Base-by-base conservation (phyloP, 2,797 vertebrate species). In the Macrochelys suwanniensis region DNA sequence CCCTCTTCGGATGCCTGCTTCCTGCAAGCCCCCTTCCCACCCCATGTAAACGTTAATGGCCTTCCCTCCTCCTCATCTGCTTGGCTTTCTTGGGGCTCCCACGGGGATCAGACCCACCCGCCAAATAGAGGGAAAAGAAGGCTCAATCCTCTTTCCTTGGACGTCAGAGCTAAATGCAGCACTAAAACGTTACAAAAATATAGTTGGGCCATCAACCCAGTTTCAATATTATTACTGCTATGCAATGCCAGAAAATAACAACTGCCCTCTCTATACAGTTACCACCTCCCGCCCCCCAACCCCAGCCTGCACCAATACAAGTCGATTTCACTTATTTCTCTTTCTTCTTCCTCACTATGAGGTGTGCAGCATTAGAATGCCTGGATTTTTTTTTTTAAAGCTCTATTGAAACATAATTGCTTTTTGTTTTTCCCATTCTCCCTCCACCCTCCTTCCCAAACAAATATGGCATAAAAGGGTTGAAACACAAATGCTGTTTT, bases 101-200 rank as follows among this genome's bases (percentile, higher is more conserved):
- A 19, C 42, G 4, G 7, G 57, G 71, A 59, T 11, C 25, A 42
- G 56, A 56, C 37, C 79, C 42, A 51, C 19, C 26, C 57, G 56
- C 57, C 53, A 76, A 68, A 61, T 33, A 76, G 77, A 54, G 49
- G 83, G 80, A 83, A 93, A 94, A 95, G 85, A 97, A 93, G 85
- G 84, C 91, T 87, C 47, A 50, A 94, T 94, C 68, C 37, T 74
- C 87, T 93, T 95, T 95, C 92, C 54, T 47, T 93, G 92, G 1
- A 0, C 0, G 5, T 96, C 97, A 97, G 98, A 98, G 97, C 96
- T 97, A 97, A 98, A 97, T 95, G 96, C 98, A 98, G 98, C 98
- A 98, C 97, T 97, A 94, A 97, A 97, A 94, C 96, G 97, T 97
- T 98, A 98, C 84, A 98, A 98, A 98, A 98, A 98, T 98, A 98